Percentiles rank a stretch among this genome's conserved stretches.
phyloP scores from a whole-genome alignment of 2,888 invertebrate genomes.

The Gonocerus acuteangulatus region DNA sequence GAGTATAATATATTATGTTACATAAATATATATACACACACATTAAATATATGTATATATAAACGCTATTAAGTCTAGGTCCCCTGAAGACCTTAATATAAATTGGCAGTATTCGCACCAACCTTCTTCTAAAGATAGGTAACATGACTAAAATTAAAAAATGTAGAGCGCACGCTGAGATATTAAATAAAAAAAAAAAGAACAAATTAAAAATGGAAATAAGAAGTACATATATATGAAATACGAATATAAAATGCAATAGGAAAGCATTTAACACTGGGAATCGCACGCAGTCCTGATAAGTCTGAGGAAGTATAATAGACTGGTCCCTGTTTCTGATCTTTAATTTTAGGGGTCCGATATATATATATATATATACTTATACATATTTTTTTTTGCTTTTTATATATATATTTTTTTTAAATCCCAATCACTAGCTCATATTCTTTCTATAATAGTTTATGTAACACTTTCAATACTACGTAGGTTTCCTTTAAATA shows the following conservation, averaged over 20 bases:
- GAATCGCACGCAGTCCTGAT: constrained; percentile 18
- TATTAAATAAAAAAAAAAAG: constrained; percentile 6
- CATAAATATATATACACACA: constrained; percentile 21
- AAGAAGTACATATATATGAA: constrained; percentile 2
- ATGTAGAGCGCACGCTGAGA: constrained; percentile 21
- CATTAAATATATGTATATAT: constrained; percentile 21
- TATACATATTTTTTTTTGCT: too few relatives aligned
- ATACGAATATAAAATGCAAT: constrained; percentile 10
- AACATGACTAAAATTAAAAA: constrained; percentile 17
- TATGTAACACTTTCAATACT: constrained; percentile 14
- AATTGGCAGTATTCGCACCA: constrained; percentile 25
- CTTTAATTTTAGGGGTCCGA: constrained; percentile 18
- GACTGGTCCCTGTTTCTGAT: constrained; percentile 21
- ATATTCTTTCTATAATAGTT: constrained; percentile 15
- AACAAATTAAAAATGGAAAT: constrained; percentile 12
- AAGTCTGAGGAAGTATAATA: constrained; percentile 20
- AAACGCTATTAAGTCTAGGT: constrained; percentile 25
- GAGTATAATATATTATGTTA: constrained; percentile 25
- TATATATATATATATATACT: too few relatives aligned
- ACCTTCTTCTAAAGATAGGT: constrained; percentile 23
- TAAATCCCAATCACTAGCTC: constrained; percentile 7
- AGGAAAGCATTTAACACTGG: constrained; percentile 16
- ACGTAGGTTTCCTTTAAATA: constrained; percentile 14
- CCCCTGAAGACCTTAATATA: constrained; percentile 21
- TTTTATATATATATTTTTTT: neutral